Conservation (phyloP, 2,113 vertebrate genomes). For the Epinephelus moara region DNA sequence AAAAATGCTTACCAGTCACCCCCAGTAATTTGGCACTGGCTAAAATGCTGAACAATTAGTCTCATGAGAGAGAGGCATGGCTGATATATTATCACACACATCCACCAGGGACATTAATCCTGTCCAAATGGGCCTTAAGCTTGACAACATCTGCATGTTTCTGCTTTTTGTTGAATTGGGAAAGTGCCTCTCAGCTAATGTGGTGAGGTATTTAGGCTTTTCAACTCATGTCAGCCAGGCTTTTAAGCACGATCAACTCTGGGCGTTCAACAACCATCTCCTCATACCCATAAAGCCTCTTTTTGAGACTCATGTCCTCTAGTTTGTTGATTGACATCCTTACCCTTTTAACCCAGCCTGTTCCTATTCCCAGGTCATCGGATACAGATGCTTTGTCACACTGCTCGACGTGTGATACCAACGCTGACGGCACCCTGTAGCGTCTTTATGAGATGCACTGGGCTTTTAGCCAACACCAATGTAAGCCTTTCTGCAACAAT, state of each 20-base stretch:
- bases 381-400: too few species aligned
- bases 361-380: too few species aligned
- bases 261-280: neutral
- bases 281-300: neutral
- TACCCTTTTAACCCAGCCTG: neutral
- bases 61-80: neutral
- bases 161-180: neutral
- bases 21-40: neutral
- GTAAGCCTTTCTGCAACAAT: too few species aligned
- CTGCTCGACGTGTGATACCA: too few species aligned
- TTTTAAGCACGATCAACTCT: neutral
- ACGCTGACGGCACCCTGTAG: too few species aligned
- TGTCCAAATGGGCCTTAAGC: neutral
- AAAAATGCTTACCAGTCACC: neutral
- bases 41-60: neutral
- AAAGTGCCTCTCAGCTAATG: neutral
- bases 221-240: neutral
- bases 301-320: neutral
- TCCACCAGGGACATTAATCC: neutral
- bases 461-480: too few species aligned
- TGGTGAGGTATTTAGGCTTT: slow-evolving; percentile 3
- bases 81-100: neutral
- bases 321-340: neutral
- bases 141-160: slow-evolving; percentile 1
- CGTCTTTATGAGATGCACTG: too few species aligned